Evolutionary conservation across 2,113 vertebrate species (phyloP).

Genomic region (Pterophyllum scalare): DNA sequence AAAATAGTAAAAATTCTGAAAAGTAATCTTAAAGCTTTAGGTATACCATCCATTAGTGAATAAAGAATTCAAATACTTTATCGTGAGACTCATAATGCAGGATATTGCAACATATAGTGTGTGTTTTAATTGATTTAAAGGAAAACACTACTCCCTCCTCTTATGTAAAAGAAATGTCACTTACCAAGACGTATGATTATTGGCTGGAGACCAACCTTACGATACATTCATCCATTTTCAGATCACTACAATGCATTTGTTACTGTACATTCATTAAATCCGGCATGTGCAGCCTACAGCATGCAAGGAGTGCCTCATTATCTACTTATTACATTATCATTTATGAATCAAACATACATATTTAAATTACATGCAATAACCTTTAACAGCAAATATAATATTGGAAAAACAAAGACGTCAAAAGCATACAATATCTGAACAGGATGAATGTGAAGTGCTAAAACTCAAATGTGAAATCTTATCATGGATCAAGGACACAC

Average conservation of each 20-base stretch:
- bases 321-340: not conserved
- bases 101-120: not conserved
- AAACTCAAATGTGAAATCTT: conserved; percentile 1
- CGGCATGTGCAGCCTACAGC: conserved; percentile 17
- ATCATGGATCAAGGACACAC: conserved; percentile 23
- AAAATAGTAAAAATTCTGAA: not conserved
- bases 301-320: conserved; percentile 39
- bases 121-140: not conserved
- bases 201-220: conserved; percentile 57
- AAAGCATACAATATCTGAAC: conserved; percentile 31
- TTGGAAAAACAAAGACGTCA: not conserved
- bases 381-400: not conserved
- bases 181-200: conserved; percentile 70
- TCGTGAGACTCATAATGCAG: not conserved
- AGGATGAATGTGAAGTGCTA: conserved; percentile 38
- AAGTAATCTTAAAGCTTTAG: not conserved
- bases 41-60: not conserved
- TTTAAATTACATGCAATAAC: conserved; percentile 43
- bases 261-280: conserved; percentile 46
- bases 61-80: conserved; percentile 7
- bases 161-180: conserved; percentile 71
- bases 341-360: not conserved
- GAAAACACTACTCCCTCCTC: conserved; percentile 17
- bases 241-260: conserved; percentile 65
- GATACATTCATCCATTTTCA: conserved; percentile 68